Evolutionary conservation across 2,113 vertebrate genomes (phyloP).

Genomic region (Chamaetylas fuelleborni): DNA sequence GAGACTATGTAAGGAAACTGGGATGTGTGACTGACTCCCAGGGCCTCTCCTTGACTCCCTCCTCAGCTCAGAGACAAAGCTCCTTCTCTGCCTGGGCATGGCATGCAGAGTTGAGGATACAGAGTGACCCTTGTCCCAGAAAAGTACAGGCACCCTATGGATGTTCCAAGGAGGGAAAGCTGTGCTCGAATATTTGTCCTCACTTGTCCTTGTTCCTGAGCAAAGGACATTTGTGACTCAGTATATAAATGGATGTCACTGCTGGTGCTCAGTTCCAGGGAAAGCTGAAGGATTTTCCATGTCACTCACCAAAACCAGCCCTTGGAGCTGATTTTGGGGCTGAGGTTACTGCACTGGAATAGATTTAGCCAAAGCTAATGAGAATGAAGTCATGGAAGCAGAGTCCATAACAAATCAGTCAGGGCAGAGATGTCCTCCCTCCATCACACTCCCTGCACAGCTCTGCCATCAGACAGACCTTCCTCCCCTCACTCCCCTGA

Average conservation of each 20-base stretch:
- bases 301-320: neutral
- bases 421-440: neutral
- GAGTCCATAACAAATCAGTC: neutral
- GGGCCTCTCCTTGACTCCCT: neutral
- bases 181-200: neutral
- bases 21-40: neutral
- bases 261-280: neutral
- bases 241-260: neutral
- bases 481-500: neutral
- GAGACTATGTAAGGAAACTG: neutral
- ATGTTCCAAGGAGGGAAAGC: neutral
- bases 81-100: neutral
- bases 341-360: neutral
- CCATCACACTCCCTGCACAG: neutral
- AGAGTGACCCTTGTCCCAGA: neutral
- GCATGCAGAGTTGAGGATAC: neutral
- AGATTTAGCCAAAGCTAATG: fast-evolving
- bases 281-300: neutral
- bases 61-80: neutral
- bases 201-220: neutral
- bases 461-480: neutral
- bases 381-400: neutral
- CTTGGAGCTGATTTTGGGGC: neutral
- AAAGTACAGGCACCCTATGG: neutral
- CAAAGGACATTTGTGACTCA: neutral